Conservation (phyloP, 2,888 invertebrate species). For the Resseliella maxima region DNA sequence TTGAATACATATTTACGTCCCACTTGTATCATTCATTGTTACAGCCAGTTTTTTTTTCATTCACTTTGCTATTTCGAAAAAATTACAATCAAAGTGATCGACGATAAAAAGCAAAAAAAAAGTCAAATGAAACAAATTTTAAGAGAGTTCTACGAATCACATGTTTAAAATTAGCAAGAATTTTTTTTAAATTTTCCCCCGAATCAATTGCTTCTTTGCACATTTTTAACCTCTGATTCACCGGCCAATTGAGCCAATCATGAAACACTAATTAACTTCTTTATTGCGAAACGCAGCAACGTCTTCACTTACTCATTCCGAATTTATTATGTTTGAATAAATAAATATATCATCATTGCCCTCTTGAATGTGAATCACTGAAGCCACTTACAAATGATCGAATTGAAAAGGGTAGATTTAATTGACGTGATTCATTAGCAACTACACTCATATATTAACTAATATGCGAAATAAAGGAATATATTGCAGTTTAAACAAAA, state of each 20-base stretch:
- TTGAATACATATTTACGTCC: constrained; percentile 39
- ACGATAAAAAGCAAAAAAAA: not conserved
- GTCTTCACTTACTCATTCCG: not conserved
- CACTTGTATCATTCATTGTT: constrained; percentile 40
- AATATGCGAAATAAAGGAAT: not conserved
- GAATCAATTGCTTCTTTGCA: not conserved
- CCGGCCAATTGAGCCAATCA: not conserved
- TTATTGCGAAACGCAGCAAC: not conserved
- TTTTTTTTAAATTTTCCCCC: not conserved
- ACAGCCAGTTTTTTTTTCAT: not conserved
- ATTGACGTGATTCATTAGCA: constrained; percentile 30
- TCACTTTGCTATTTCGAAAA: not conserved
- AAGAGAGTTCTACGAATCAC: not conserved
- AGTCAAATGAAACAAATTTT: not conserved
- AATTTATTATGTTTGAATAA: not conserved
- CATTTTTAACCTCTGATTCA: constrained; percentile 7
- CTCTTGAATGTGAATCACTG: not conserved
- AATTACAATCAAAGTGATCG: constrained; percentile 5
- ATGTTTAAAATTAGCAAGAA: not conserved
- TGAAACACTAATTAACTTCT: constrained; percentile 3
- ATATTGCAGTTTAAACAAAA: not conserved
- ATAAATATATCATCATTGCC: not conserved
- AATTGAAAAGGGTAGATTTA: not conserved
- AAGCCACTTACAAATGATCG: not conserved
- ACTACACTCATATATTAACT: not conserved